Percentiles rank a stretch among this genome's conserved stretches.
phyloP scores from a whole-genome alignment of 1,140 invertebrate species.

The Drosophila santomea region DNA sequence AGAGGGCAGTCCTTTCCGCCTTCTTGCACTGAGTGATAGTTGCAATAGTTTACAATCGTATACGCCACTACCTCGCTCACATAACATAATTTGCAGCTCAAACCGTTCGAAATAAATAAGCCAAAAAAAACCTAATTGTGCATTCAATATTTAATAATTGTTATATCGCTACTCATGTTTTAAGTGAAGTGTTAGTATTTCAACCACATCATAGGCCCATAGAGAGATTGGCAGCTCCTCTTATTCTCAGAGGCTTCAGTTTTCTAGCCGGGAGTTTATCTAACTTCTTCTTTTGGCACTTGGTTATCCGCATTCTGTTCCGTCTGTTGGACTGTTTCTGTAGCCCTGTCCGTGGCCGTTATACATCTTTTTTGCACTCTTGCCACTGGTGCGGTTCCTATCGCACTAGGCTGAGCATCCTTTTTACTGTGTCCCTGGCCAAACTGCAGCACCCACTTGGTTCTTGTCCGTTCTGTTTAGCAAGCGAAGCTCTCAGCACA shows the following conservation, averaged over 20 bases:
- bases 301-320: constrained; percentile 25
- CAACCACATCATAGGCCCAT: constrained; percentile 2
- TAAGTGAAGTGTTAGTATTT: background rate
- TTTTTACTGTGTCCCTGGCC: background rate
- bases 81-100: background rate
- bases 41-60: constrained; percentile 60
- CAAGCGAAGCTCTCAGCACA: constrained; percentile 39
- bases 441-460: background rate
- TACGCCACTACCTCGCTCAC: background rate
- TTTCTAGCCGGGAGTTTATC: constrained; percentile 35
- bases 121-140: too few relatives aligned
- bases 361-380: constrained; percentile 64
- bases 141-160: too few relatives aligned
- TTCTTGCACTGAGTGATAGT: constrained; percentile 72
- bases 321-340: constrained; percentile 61
- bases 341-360: constrained; percentile 69
- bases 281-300: constrained; percentile 41
- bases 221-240: background rate
- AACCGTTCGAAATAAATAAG: background rate
- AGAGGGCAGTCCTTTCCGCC: constrained; percentile 37
- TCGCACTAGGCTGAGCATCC: background rate
- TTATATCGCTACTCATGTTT: too few relatives aligned
- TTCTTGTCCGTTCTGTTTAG: constrained; percentile 70
- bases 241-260: constrained; percentile 23
- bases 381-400: constrained; percentile 54